Evolutionary conservation across 92 coral and sea anemone species (phyloP), one percentile per base, ranked within the genome.

Genomic region (Porites evermanni): DNA sequence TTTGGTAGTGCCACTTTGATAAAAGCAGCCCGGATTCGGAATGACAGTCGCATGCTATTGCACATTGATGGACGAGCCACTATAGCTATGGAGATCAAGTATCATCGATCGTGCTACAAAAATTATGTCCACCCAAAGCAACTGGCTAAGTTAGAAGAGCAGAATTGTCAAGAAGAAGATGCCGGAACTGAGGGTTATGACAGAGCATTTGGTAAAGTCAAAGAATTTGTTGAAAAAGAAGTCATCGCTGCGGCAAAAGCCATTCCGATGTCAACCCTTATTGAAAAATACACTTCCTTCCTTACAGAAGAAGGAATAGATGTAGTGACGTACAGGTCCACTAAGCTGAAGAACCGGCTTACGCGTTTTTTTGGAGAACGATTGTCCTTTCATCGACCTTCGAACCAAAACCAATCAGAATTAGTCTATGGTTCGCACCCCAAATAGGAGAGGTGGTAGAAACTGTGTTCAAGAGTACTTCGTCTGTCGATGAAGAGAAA

Each of bases 81-180:
- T 19, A 86, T 90, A 32, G 91, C 93, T 47, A 65, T 91, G 73
- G 93, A 91, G 61, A 72, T 91, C 38, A 91, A 90, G 76, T 80
- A 90, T 59, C 93, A 86, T 76, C 53, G 78, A 29, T 83, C 92
- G 17, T 89, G 92, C 52, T 88, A 88, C 51, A 80, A 72, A 19
- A 54, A 80, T 51, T 87, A 79, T 64, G 91, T 82, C 29, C 87
- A 72, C 54, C 29, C 29, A 26, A 26, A 26, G 29, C 29, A 1
- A 26, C 2, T 88, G 64, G 60, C 69, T 52, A 75, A 75, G 80
- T 29, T 83, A 20, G 88, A 83, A 72, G 84, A 89, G 21, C 53
- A 83, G 65, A 83, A 82, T 53, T 80, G 88, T n/a, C 79, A 21
- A 21, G 21, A 82, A 29, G 94, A 83, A 87, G 91, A 91, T 72